Evolutionary conservation across 1,140 invertebrate genomes (phyloP), one percentile per base, ranked within the genome.

Genomic region (Adelges cooleyi): DNA sequence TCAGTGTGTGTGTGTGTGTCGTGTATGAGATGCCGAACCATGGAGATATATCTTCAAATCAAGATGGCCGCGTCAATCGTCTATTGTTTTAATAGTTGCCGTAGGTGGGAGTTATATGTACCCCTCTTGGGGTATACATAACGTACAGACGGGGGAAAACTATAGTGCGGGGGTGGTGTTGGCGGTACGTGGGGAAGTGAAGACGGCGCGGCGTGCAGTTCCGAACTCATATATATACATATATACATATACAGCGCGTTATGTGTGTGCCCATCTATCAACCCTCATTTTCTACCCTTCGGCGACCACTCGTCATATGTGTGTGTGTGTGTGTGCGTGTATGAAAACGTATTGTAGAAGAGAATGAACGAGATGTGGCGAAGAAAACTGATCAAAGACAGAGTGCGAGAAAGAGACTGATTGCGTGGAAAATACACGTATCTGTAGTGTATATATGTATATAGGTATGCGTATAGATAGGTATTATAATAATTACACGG

Each of bases 61-160:
- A 67, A 67, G 66, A 67, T 67, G 66, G 66, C 66, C 66, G 66
- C 66, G 66, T 67, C 66, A 67, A 67, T 67, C 66, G 54, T 67
- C 66, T 67, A 67, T 67, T 67, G 66, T 67, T 67, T 67, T 67
- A 67, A 56, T 54, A 62, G 56, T 62, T 62, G 56, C 56, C 56
- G 56, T 62, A 62, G 56, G 56, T 62, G 56, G 56, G 56, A 62
- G 56, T 62, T 48, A 11, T 33, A 11, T 33, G 11, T 33, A 62
- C 38, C 38, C 56, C 56, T 46, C 44, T 62, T 42, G 15, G 22
- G 15, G 40, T 17, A 22, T 3, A 23, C 15, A 22, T 9, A 18
- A 17, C 36, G 17, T 18, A 40, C 18, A 5, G 22, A n/a, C 36
- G 52, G 2, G 17, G 17, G 8, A n/a, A n/a, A n/a, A n/a, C n/a